Conservation (phyloP, 64 coral and sea anemone species). For the Cladopsammia gracilis region DNA sequence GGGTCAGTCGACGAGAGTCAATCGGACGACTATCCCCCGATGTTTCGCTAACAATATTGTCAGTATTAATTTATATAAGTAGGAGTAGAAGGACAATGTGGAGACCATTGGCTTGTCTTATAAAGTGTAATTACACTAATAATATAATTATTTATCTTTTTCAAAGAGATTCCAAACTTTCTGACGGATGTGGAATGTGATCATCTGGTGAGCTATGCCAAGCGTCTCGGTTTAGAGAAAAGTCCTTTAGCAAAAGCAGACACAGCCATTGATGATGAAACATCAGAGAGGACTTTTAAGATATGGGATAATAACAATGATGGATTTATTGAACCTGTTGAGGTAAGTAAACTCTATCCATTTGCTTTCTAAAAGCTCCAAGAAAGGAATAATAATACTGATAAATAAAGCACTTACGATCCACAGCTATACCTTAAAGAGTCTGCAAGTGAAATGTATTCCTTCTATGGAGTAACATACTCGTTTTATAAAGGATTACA, state of each 20-base stretch:
- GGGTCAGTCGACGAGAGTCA: too few relatives aligned
- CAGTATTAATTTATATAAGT: too few relatives aligned
- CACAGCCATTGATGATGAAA: conserved; percentile 75
- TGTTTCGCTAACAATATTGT: too few relatives aligned
- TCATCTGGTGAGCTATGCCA: conserved; percentile 77
- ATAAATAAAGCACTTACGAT: too few relatives aligned
- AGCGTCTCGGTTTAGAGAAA: conserved; percentile 87
- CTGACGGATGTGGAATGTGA: conserved; percentile 81
- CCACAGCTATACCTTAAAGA: too few relatives aligned
- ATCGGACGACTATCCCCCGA: too few relatives aligned
- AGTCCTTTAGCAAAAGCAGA: conserved; percentile 73
- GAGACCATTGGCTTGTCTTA: too few relatives aligned
- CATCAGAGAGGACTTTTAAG: conserved; percentile 80
- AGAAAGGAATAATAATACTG: too few relatives aligned
- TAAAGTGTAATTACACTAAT: background rate
- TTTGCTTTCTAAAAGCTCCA: background rate
- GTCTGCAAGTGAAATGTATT: too few relatives aligned
- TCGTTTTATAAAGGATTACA: too few relatives aligned
- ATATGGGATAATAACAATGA: conserved; percentile 84
- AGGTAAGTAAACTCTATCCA: conserved; percentile 30
- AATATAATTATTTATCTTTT: background rate
- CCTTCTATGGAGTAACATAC: too few relatives aligned
- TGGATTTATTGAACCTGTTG: conserved; percentile 72
- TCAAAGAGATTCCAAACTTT: conserved; percentile 75
- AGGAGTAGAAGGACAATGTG: too few relatives aligned